Evolutionary conservation across 1,140 invertebrate genomes (phyloP), one percentile per base, ranked within the genome.

Genomic region (Drosophila subpulchrella): DNA sequence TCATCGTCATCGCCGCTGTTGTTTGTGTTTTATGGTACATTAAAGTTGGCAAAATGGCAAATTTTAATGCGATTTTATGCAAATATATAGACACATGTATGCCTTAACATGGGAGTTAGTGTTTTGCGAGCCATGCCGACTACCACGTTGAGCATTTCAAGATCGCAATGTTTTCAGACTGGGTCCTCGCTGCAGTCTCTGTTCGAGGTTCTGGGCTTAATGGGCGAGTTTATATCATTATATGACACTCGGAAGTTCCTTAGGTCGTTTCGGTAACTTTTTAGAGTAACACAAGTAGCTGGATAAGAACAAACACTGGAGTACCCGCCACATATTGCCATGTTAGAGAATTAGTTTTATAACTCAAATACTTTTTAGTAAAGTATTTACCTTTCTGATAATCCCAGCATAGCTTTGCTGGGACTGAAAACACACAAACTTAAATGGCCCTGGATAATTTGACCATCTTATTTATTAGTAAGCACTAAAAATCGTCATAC

Each of bases 1-100:
- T 61, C 47, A 68, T 55, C 66, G 66, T 70, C 66, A 57, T 57
- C 42, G 65, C 24, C 41, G 36, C 67, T 57, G 53, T 75, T 53
- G 60, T 65, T 58, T 50, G 75, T 65, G 71, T 80, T 89, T 88
- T 88, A 88, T 88, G 84, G 83, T 79, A 88, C 83, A 88, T 89
- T 88, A 79, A 89, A 88, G 83, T 86, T 89, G 83, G 79, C 79
- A 73, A 79, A 86, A 86, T 83, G 83, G 83, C 83, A 88, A 88
- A 77, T 86, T 86, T 86, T 88, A 86, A 86, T 86, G 83, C 83
- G 66, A 83, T 86, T 86, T 86, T 86, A 86, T 86, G 83, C 83
- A 86, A 86, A 86, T 86, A 65, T 41, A 66, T 36, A 53, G 20
- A 63, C 59, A 42, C 48, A 48, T 81, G 39, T 72, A 55, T 41